phyloP scores from a whole-genome alignment of 2,888 invertebrate species.

The Melanargia galathea region DNA sequence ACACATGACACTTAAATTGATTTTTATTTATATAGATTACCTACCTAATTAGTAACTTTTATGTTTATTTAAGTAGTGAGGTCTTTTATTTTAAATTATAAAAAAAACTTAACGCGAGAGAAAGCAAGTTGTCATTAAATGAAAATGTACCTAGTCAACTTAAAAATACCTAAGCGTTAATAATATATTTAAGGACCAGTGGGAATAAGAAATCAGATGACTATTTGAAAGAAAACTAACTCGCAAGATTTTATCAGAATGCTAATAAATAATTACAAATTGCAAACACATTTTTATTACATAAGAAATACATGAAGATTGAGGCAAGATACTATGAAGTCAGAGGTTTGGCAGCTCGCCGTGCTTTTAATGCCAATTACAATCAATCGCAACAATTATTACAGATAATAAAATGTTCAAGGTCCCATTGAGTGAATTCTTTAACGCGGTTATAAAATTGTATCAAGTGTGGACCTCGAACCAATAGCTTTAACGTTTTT shows the following conservation, averaged over 20 bases:
- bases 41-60: too few relatives aligned
- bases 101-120: too few relatives aligned
- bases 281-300: slow-evolving; percentile 7
- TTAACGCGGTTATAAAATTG: slow-evolving; percentile 37
- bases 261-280: too few relatives aligned
- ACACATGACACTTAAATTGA: too few relatives aligned
- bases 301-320: slow-evolving; percentile 16
- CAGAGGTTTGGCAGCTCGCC: slow-evolving; percentile 23
- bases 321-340: slow-evolving; percentile 19
- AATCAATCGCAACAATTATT: slow-evolving; percentile 41
- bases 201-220: too few relatives aligned
- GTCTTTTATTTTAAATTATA: too few relatives aligned
- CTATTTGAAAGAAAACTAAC: neutral
- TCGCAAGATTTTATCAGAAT: neutral
- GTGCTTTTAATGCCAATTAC: slow-evolving; percentile 32
- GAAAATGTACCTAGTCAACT: too few relatives aligned
- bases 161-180: too few relatives aligned
- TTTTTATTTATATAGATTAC: too few relatives aligned
- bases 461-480: slow-evolving; percentile 40
- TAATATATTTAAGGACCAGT: too few relatives aligned
- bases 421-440: slow-evolving; percentile 43
- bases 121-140: too few relatives aligned
- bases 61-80: too few relatives aligned
- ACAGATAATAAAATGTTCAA: slow-evolving; percentile 41
- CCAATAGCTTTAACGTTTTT: slow-evolving; percentile 16